A percentile compares a stretch with the other conserved stretches of the same genome.
Conservation (phyloP, 2,113 vertebrate species). For the Nycticorax nycticorax region DNA sequence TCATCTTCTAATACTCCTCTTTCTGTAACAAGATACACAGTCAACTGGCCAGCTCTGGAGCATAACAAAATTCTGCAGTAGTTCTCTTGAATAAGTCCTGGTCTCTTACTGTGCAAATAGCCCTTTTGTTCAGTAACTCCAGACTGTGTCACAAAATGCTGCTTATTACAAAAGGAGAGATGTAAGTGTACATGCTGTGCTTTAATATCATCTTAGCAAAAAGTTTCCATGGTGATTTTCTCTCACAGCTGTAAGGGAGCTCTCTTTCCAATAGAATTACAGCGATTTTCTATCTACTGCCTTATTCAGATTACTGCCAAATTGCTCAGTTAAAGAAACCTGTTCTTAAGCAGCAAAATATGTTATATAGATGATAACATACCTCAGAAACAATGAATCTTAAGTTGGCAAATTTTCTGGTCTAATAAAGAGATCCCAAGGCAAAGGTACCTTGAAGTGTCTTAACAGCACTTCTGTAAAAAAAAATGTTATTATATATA, state of each 20-base stretch:
- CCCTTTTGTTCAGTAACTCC: neutral
- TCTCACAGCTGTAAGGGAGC: neutral
- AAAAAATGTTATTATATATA: neutral
- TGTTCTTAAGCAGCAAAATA: neutral
- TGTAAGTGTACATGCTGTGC: neutral
- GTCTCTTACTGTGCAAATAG: neutral
- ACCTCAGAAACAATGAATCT: neutral
- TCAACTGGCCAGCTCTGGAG: neutral
- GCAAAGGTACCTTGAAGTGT: neutral
- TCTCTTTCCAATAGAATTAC: neutral
- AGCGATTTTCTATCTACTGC: neutral
- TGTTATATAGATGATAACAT: neutral
- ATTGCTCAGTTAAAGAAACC: neutral
- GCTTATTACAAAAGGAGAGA: neutral
- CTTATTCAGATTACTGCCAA: neutral
- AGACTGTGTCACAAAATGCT: neutral
- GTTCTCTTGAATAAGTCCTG: neutral
- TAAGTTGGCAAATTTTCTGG: neutral
- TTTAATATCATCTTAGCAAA: neutral
- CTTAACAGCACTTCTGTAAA: neutral
- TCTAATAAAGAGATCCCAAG: neutral
- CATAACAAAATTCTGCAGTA: neutral
- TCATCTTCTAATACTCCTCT: neutral
- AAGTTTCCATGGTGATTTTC: slow-evolving; percentile 31
- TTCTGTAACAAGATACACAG: neutral